Percentiles rank a stretch among this genome's conserved stretches.
These are phyloP conservation scores for Muricea muricata DNA, from an alignment of 92 coral and sea anemone genomes.

Conservation along the genomic window DNA sequence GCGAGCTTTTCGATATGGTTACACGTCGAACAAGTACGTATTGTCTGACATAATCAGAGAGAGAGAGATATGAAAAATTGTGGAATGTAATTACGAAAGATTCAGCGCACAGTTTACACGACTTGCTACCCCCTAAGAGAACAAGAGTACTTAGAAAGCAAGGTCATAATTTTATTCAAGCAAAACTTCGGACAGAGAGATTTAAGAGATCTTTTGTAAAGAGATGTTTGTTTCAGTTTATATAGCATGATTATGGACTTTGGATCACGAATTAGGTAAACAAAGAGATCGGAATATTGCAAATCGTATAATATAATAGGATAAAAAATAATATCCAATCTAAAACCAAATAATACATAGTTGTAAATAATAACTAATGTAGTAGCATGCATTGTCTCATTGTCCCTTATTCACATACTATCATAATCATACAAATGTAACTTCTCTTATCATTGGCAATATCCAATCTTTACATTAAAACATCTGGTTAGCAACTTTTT, in stretches of 20 bases:
- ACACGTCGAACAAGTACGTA: slow-evolving; percentile 14
- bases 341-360: too few species aligned
- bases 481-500: background rate
- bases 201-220: slow-evolving; percentile 12
- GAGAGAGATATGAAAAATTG: slow-evolving; percentile 28
- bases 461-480: too few species aligned
- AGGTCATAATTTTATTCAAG: slow-evolving; percentile 30
- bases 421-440: too few species aligned
- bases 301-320: too few species aligned
- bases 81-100: slow-evolving; percentile 22
- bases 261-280: too few species aligned
- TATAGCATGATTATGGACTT: background rate
- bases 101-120: slow-evolving; percentile 19
- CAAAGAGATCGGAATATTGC: too few species aligned
- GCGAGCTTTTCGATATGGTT: slow-evolving; percentile 48
- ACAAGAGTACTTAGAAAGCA: background rate
- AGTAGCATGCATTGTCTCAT: too few species aligned
- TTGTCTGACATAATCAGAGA: slow-evolving; percentile 22
- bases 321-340: too few species aligned
- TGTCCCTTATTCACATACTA: too few species aligned
- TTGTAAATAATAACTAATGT: too few species aligned
- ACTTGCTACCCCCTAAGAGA: background rate
- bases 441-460: too few species aligned
- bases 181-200: slow-evolving; percentile 31
- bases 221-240: slow-evolving; percentile 19